Base-by-base conservation (phyloP, 2,888 invertebrate genomes). In the Uloborus plumipes region DNA sequence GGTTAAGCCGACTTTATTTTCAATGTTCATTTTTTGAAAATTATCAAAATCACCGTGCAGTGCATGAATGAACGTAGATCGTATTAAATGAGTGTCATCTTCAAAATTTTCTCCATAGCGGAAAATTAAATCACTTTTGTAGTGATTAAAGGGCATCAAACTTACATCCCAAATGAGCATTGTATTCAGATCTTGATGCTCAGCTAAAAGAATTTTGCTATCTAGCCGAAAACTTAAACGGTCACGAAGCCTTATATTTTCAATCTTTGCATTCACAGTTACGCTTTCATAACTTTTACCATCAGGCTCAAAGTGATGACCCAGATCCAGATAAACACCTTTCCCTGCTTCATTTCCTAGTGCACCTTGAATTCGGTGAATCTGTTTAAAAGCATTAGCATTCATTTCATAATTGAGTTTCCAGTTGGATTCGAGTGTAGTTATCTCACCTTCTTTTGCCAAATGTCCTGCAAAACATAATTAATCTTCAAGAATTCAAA, bases 121-220 rank as follows among this genome's bases (percentile, higher is more conserved):
- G 55, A 84, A 71, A 50, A 53, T 70, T 14, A 84, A 51, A 20
- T 84, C 84, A 50, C 71, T 71, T 55, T 79, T 76, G 16, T 64
- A 22, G 26, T 79, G 78, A n/a, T 64, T 65, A n/a, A 77, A 58
- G 13, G 73, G 76, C 26, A 65, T 76, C 14, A 72, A 73, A 20
- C 83, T 83, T 15, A 83, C 77, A 67, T 83, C 77, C 83, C 83
- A 83, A 50, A 55, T 70, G 14, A 77, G 47, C 59, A 59, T 72
- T 2, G 72, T 53, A 47, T 77, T 83, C 14, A 77, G 39, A 50
- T 83, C 77, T 51, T 76, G 69, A 51, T 83, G 75, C 18, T 83
- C 83, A n/a, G 83, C 74, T 14, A 83, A 50, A 22, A 77, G 67
- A 22, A 83, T 13, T 47, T 76, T 31, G 15, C 72, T 14, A 26